A percentile compares a stretch with the other conserved stretches of the same genome.
phyloP scores from a whole-genome alignment of 2,797 vertebrate species.

The Pseudomugil tenellus region DNA sequence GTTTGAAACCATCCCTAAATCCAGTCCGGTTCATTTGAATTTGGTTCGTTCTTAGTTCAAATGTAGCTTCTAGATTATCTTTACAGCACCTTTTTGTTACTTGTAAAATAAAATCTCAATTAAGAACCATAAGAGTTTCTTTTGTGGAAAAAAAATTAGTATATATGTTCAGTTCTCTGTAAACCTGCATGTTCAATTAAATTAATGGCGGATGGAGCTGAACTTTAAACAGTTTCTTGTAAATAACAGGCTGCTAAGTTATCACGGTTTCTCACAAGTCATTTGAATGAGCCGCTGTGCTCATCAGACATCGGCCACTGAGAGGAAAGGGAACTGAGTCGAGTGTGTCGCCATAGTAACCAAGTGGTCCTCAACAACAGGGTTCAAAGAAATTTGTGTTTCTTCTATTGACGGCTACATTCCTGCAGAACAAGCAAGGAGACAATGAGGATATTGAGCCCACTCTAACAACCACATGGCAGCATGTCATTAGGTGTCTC shows the following conservation, averaged over 20 bases:
- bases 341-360: constrained; percentile 67
- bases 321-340: constrained; percentile 41
- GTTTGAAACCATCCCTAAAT: too few species aligned
- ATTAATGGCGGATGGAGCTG: neutral
- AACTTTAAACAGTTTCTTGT: neutral
- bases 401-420: constrained; percentile 65
- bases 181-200: neutral
- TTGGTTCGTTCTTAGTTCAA: too few species aligned
- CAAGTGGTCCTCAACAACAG: constrained; percentile 63
- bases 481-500: constrained; percentile 75
- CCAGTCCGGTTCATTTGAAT: too few species aligned
- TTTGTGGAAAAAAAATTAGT: too few species aligned
- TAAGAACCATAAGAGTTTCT: too few species aligned
- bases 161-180: neutral
- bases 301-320: constrained; percentile 20
- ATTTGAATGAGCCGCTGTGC: constrained; percentile 52
- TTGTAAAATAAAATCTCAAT: too few species aligned
- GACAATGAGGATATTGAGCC: constrained; percentile 82
- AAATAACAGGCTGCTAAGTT: constrained; percentile 7
- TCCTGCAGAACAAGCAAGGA: constrained; percentile 57
- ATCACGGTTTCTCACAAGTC: constrained; percentile 10
- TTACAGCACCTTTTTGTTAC: too few species aligned
- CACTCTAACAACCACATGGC: constrained; percentile 71
- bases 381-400: constrained; percentile 71
- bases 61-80: too few species aligned